These are phyloP conservation scores for Phymatocera aterrima DNA, from an alignment of 2,888 invertebrate species.

Conservation along the genomic window DNA sequence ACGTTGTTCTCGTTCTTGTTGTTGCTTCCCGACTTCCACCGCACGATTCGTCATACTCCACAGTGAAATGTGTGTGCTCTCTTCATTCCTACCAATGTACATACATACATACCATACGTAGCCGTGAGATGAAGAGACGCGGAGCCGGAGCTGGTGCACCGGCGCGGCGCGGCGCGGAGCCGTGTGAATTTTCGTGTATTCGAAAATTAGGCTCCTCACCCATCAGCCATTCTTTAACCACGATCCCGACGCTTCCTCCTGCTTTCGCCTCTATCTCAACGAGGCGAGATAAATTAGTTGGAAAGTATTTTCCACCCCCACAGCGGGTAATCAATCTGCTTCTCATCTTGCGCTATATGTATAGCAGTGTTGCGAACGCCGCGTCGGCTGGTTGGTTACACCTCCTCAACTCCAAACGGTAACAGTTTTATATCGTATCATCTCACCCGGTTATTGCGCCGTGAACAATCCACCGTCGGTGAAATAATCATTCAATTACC, in stretches of 20 bases:
- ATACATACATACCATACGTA: no score
- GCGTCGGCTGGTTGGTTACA: no score
- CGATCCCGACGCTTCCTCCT: background rate
- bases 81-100: no score
- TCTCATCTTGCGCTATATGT: constrained; percentile 5
- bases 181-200: background rate
- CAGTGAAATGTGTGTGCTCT: no score
- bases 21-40: background rate
- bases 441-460: no score
- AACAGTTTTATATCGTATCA: no score
- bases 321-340: constrained; percentile 36
- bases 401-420: no score
- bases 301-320: constrained; percentile 29
- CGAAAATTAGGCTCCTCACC: constrained; percentile 1
- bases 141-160: background rate
- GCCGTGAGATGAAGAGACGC: no score
- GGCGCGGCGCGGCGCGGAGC: background rate
- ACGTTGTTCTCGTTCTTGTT: background rate
- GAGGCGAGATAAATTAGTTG: constrained; percentile 29
- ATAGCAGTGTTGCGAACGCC: no score
- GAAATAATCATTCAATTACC: no score
- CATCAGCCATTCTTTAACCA: constrained; percentile 19
- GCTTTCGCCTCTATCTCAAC: background rate
- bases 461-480: no score
- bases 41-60: no score